A percentile compares a stretch with the other conserved stretches of the same genome.
These are phyloP conservation scores for Leucozona laternaria DNA, from an alignment of 2,888 invertebrate genomes.

Conservation along the genomic window DNA sequence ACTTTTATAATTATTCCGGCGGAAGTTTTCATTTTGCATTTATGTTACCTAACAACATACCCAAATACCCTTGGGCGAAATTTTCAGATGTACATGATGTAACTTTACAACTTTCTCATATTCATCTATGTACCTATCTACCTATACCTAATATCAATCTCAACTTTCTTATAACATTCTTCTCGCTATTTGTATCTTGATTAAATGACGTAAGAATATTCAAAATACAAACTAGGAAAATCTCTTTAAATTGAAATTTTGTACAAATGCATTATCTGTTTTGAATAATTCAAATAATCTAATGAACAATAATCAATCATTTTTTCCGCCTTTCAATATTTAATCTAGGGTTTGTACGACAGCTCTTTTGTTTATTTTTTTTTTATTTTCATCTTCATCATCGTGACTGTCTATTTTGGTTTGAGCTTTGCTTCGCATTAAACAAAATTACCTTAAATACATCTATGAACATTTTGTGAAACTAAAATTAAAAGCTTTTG, in stretches of 20 bases:
- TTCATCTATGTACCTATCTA: not conserved
- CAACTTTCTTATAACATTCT: not conserved
- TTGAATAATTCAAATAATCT: not conserved
- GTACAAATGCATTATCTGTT: not conserved
- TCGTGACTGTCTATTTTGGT: not conserved
- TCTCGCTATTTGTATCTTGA: not conserved
- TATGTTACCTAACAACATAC: not conserved
- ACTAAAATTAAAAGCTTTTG: conserved; percentile 29
- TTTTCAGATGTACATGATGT: not conserved
- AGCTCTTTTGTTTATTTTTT: conserved; percentile 60
- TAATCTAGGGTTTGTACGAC: conserved; percentile 27
- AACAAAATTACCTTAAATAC: not conserved
- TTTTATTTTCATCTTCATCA: not conserved
- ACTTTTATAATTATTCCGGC: no score
- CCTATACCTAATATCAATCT: not conserved
- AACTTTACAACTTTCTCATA: not conserved
- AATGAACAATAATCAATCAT: conserved; percentile 35
- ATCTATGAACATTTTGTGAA: conserved; percentile 14
- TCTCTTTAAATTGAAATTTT: conserved; percentile 1
- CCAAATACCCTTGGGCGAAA: not conserved
- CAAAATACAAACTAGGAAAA: not conserved
- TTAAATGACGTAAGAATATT: conserved; percentile 6
- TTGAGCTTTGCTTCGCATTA: not conserved
- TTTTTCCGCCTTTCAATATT: not conserved
- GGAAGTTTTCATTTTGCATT: not conserved